A percentile compares a stretch with the other conserved stretches of the same genome.
These are phyloP conservation scores for Chrysemys picta DNA, from an alignment of 2,113 vertebrate species.

Conservation along the genomic window DNA sequence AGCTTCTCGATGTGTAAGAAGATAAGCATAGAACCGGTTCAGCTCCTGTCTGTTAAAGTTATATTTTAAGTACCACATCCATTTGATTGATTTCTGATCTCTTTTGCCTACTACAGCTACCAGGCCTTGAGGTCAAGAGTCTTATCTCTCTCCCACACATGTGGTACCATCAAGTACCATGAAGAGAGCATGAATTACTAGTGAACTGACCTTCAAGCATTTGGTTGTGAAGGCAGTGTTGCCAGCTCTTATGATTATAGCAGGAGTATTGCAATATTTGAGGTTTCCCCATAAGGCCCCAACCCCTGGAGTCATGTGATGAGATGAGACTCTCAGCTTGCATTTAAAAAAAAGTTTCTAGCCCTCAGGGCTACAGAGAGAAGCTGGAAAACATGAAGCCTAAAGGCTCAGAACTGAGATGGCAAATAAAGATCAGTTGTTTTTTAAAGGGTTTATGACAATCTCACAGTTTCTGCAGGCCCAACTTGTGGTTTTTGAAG, in stretches of 20 bases:
- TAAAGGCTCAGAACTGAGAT: background rate
- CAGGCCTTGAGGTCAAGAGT: background rate
- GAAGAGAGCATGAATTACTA: background rate
- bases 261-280: rapidly evolving
- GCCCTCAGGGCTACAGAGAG: too few relatives aligned
- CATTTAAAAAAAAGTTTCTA: background rate
- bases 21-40: rapidly evolving
- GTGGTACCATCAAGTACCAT: rapidly evolving
- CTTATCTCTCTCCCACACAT: rapidly evolving
- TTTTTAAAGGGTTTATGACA: background rate
- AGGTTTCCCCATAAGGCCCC: rapidly evolving
- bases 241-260: background rate
- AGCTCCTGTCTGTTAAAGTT: background rate
- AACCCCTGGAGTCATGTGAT: background rate
- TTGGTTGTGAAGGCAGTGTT: background rate
- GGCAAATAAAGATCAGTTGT: background rate
- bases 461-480: background rate
- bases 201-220: background rate
- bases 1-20: background rate
- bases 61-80: background rate
- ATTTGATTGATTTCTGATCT: background rate
- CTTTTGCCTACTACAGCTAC: background rate
- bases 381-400: background rate
- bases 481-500: slow-evolving; percentile 9
- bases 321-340: background rate